These are phyloP conservation scores for Bubo scandiacus DNA, from an alignment of 2,113 vertebrate genomes.

Conservation along the genomic window DNA sequence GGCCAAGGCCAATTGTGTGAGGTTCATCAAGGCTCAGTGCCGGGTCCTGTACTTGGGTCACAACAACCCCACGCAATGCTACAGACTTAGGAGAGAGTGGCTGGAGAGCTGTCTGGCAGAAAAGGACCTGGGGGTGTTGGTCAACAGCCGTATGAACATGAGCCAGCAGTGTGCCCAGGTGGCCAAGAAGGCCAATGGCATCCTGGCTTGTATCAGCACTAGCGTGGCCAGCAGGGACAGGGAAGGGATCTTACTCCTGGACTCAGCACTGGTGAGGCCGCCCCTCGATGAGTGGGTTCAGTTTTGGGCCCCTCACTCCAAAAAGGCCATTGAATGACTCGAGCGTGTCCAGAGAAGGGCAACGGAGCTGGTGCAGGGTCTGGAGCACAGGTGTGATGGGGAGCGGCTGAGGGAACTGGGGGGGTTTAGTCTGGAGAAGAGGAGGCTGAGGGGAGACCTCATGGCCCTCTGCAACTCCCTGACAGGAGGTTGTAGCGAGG, in stretches of 20 bases:
- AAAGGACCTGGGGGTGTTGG: neutral
- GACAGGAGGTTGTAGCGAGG: neutral
- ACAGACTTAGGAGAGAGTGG: neutral
- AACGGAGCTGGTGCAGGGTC: neutral
- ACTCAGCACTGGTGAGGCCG: too few species aligned
- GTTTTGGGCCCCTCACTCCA: neutral
- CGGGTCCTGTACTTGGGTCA: neutral
- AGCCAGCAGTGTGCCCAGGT: neutral
- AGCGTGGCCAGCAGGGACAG: neutral
- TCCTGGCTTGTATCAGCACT: neutral
- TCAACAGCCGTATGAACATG: rapidly evolving
- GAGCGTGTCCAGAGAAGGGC: neutral
- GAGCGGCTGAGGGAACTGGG: neutral
- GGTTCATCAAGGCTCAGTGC: neutral
- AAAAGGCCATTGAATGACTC: neutral
- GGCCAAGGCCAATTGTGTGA: rapidly evolving
- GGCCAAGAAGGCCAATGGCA: neutral
- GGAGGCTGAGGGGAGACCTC: neutral
- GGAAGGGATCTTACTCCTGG: too few species aligned
- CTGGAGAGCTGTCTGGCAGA: neutral
- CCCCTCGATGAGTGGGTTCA: too few species aligned
- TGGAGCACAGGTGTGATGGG: neutral
- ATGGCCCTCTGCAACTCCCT: neutral
- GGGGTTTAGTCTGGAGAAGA: neutral
- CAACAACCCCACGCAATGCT: rapidly evolving